Evolutionary conservation across 2,888 invertebrate species (phyloP).

Genomic region (Sepiola atlantica): DNA sequence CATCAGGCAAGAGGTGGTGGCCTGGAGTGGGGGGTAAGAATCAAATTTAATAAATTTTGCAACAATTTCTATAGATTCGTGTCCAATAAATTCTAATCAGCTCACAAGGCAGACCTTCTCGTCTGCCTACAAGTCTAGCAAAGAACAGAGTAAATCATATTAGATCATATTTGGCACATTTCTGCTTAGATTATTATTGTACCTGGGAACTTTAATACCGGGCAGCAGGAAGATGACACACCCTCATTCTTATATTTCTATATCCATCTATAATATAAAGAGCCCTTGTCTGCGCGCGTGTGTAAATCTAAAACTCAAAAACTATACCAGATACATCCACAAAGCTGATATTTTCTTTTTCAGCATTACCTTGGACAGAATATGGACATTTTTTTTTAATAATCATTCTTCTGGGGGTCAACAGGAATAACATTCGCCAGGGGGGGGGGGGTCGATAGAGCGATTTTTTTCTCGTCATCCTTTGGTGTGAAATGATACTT

Average conservation of each 20-base stretch:
- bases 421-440: too few relatives aligned
- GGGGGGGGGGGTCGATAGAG: too few relatives aligned
- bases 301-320: too few relatives aligned
- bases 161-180: slow-evolving; percentile 18
- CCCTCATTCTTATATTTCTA: background rate
- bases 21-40: background rate
- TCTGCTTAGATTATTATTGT: background rate
- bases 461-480: too few relatives aligned
- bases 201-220: background rate
- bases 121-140: background rate
- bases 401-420: too few relatives aligned
- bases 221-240: background rate
- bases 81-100: slow-evolving; percentile 32
- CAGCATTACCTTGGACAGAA: too few relatives aligned
- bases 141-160: background rate
- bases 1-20: background rate
- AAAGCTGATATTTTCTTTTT: too few relatives aligned
- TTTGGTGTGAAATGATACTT: too few relatives aligned
- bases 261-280: background rate
- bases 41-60: slow-evolving; percentile 32
- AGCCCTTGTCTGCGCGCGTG: too few relatives aligned
- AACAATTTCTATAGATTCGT: slow-evolving; percentile 21
- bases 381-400: too few relatives aligned
- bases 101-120: background rate
- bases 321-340: too few relatives aligned